Base-by-base conservation (phyloP, 2,888 invertebrate species). In the Lutraria lutraria region DNA sequence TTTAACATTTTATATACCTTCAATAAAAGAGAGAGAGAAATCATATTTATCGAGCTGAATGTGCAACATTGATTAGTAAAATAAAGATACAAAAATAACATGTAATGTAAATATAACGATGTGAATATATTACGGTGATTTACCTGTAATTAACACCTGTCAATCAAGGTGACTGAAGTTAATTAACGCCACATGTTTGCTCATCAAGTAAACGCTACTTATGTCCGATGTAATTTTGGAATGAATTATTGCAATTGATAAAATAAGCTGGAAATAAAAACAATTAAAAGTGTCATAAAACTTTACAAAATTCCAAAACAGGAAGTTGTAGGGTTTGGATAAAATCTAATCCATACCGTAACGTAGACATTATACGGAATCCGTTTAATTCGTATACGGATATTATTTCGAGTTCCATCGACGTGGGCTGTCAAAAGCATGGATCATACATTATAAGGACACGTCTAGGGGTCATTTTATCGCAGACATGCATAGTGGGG, bases 71-170 rank as follows among this genome's bases (percentile, higher is more conserved):
- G 43, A 68, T 12, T 68, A 12, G 25, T 25, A 25, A 25, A n/a
- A 68, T 25, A 68, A 68, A n/a, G 63, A n/a, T 68, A 68, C 63
- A 21, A 21, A 3, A 0, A 8, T n/a, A 68, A 68, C 25, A 68
- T 68, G 63, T 68, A 13, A 68, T 1, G 25, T 68, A n/a, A 25
- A n/a, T 12, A n/a, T 68, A 68, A 25, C 25, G 25, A 68, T 25
- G 63, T 68, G 63, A 68, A 68, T 68, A 68, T n/a, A 25, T 60
- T 60, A n/a, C 60, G 25, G 25, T 68, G 12, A 68, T 19, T 76
- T 76, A 76, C 76, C 76, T 76, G 76, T 76, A 76, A 76, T 76
- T 76, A 76, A 15, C 76, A 76, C 76, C 76, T 76, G 76, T 76
- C 76, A 76, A 76, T 76, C 76, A 76, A 76, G 76, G 76, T 76